phyloP scores from a whole-genome alignment of 2,113 vertebrate species.

The Lasiurus cinereus region DNA sequence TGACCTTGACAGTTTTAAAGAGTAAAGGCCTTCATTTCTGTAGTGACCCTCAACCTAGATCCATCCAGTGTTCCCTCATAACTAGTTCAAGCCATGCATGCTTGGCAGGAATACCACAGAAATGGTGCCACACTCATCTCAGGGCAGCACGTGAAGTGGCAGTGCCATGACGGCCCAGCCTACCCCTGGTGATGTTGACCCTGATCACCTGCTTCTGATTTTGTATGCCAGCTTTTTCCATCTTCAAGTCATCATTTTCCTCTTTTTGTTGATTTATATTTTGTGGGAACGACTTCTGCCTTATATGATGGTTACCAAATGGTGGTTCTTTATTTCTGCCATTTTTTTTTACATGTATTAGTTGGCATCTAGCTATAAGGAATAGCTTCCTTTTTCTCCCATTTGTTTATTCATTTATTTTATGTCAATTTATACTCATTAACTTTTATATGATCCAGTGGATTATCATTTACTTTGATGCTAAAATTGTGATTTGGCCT shows the following conservation, averaged over 20 bases:
- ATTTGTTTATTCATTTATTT: constrained; percentile 34
- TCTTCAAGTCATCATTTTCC: not conserved
- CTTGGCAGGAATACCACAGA: not conserved
- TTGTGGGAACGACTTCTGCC: not conserved
- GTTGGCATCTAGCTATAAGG: not conserved
- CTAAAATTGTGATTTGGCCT: constrained; percentile 43
- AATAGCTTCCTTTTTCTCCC: not conserved
- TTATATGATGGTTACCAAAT: not conserved
- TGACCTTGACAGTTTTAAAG: not conserved
- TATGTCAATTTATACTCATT: not conserved
- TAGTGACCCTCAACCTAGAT: not conserved
- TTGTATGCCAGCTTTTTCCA: not conserved
- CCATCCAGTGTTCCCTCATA: not conserved
- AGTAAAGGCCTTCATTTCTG: not conserved
- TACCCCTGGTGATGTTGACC: not conserved
- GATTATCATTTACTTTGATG: constrained; percentile 25
- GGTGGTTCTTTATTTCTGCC: not conserved
- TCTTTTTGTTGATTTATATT: not conserved
- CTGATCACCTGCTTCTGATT: not conserved
- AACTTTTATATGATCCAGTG: not conserved
- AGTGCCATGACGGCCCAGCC: not conserved
- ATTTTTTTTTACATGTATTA: not conserved
- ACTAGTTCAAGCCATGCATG: not conserved
- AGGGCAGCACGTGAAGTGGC: not conserved
- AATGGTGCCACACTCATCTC: not conserved